Percentiles rank a stretch among this genome's conserved stretches.
Evolutionary conservation across 1,140 invertebrate species (phyloP).

Genomic region (Oreohelix idahoensis): DNA sequence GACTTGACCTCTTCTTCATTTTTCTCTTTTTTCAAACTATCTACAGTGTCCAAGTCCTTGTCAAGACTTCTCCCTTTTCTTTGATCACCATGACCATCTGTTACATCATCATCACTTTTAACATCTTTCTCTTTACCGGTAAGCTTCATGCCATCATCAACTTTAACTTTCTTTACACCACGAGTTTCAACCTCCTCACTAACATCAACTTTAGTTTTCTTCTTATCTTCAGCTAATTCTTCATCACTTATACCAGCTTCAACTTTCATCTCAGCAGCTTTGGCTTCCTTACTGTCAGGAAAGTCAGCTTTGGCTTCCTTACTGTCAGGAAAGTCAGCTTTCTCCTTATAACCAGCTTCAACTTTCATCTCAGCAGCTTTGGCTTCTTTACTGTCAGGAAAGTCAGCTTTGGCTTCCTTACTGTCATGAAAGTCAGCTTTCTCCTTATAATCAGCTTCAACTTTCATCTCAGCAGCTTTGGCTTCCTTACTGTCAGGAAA

Average conservation of each 20-base stretch:
- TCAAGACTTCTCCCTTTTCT: no score
- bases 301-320: neutral
- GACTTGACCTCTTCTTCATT: neutral
- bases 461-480: neutral
- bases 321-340: neutral
- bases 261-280: no score
- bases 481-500: neutral
- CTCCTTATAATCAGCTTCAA: constrained; percentile 17
- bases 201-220: neutral
- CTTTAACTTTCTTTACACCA: neutral
- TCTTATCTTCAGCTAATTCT: neutral
- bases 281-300: neutral
- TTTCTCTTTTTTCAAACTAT: neutral
- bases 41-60: no score
- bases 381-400: neutral
- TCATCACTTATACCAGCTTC: neutral
- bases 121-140: neutral
- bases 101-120: neutral
- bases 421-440: neutral
- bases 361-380: neutral
- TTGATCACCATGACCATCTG: no score
- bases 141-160: no score
- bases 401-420: neutral
- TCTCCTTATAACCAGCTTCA: neutral
- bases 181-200: neutral